Evolutionary conservation across 2,888 invertebrate species (phyloP).

Genomic region (Vesta saturnalis): DNA sequence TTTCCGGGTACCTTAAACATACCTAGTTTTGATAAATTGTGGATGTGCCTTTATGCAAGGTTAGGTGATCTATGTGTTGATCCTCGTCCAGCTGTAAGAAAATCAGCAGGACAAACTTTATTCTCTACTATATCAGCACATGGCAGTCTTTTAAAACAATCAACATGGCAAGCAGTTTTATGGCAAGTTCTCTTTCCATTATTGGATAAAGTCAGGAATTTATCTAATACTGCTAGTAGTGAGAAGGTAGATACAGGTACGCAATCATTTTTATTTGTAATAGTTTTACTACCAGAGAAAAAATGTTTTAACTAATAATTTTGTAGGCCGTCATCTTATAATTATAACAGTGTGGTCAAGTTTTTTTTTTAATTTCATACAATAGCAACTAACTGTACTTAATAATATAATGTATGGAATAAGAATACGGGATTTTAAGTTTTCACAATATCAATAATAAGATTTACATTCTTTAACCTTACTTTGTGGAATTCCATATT

Average conservation of each 20-base stretch:
- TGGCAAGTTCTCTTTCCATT: constrained; percentile 97
- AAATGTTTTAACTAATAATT: no score
- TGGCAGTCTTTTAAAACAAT: constrained; percentile 84
- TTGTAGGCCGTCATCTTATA: no score
- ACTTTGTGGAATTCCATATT: no score
- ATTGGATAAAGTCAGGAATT: constrained; percentile 87
- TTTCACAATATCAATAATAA: no score
- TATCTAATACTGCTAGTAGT: constrained; percentile 76
- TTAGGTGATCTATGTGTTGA: constrained; percentile 94
- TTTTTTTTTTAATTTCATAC: no score
- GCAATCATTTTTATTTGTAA: not conserved
- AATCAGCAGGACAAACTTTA: constrained; percentile 96
- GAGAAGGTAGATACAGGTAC: constrained; percentile 83
- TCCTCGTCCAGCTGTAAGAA: constrained; percentile 92
- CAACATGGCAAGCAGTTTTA: constrained; percentile 93
- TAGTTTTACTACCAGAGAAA: no score
- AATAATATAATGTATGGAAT: no score
- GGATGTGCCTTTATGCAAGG: constrained; percentile 94
- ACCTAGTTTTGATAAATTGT: constrained; percentile 90
- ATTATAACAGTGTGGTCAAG: no score
- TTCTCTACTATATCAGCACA: constrained; percentile 98
- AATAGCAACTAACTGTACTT: no score
- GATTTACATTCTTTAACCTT: no score
- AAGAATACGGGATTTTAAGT: no score
- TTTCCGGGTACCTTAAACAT: constrained; percentile 85